Evolutionary conservation across 2,888 invertebrate genomes (phyloP), one percentile per base, ranked within the genome.

Genomic region (Sinelater perroti): DNA sequence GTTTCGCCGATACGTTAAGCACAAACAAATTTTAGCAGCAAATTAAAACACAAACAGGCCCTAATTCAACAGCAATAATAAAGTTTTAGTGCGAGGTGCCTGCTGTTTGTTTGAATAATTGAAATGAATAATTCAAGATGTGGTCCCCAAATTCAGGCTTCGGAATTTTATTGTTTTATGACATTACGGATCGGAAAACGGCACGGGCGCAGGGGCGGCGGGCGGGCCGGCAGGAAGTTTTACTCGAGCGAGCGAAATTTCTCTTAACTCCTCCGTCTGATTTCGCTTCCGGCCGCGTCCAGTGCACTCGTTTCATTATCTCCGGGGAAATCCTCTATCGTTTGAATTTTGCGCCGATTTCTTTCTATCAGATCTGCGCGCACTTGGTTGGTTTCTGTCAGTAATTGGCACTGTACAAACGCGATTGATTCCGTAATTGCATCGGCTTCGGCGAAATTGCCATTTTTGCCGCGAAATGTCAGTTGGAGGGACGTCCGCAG

Each of bases 371-470:
- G 28, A 16, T 42, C 8, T 17, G 28, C 18, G 30, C 30, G 18
- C 28, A 30, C 30, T 45, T 45, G 30, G 18, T 4, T 31, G 45
- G 45, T 45, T 45, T 45, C 28, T 30, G 18, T 31, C 7, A 20
- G 33, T 47, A 47, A 47, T 33, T 47, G 33, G 20, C 33, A 33
- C 21, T 47, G 20, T 33, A 14, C 21, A 33, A 35, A 33, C 21
- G 47, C 24, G 31, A 47, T 47, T 47, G 47, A 47, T 33, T 47
- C 8, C 10, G 21, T 47, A 47, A 47, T 47, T 47, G 47, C 21
- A 33, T 33, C 6, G 20, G 35, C 16, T 47, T 20, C 47, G 17
- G 35, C 35, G 8, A 33, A 47, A 47, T 33, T 47, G 16, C 11
- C n/a, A 33, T 31, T 16, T 16, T 3, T 30, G 30, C 16, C 30